Base-by-base conservation (phyloP, 2,888 invertebrate genomes). In the Frankliniella intonsa region DNA sequence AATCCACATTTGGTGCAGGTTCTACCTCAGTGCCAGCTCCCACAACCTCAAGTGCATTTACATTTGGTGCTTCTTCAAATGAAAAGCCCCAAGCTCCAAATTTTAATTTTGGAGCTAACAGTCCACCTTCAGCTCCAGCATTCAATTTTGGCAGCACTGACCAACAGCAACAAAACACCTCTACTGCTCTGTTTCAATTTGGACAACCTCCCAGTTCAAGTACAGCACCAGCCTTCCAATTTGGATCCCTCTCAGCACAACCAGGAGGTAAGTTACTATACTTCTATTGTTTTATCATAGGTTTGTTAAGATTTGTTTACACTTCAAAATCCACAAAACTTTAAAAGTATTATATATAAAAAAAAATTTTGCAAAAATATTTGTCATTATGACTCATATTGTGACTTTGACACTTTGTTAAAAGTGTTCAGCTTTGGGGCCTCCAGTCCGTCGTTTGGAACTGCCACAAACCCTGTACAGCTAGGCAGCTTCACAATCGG, bases 341-440 rank as follows among this genome's bases (percentile, higher is more conserved):
- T 38, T 38, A 38, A 38, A 38, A 38, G 2, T 38, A 38, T 5
- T 38, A 3, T 38, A 38, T 3, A 3, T 38, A 38, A 62, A n/a
- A n/a, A 0, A 62, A 62, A 62, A 62, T 10, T 55, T 12, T 55
- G 62, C 62, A 19, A 62, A 38, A 3, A 38, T 38, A 38, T 38
- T 38, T 38, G 38, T 62, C 17, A 62, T 14, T 62, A n/a, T 62
- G 62, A 62, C 14, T 76, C 25, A 22, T 12, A 3, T 25, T 22
- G 25, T 76, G n/a, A 76, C 9, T 76, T 76, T 76, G 69, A 22
- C n/a, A 76, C 69, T 76, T 22, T 76, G 69, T 76, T 76, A 25
- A 55, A 76, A 76, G 69, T 76, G 22, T 76, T 76, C 69, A 76
- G 69, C 69, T 76, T 76, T 76, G 69, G 69, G 25, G 69, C 69